Conservation (phyloP, 1,140 invertebrate genomes). For the Xylocopa sonorina region DNA sequence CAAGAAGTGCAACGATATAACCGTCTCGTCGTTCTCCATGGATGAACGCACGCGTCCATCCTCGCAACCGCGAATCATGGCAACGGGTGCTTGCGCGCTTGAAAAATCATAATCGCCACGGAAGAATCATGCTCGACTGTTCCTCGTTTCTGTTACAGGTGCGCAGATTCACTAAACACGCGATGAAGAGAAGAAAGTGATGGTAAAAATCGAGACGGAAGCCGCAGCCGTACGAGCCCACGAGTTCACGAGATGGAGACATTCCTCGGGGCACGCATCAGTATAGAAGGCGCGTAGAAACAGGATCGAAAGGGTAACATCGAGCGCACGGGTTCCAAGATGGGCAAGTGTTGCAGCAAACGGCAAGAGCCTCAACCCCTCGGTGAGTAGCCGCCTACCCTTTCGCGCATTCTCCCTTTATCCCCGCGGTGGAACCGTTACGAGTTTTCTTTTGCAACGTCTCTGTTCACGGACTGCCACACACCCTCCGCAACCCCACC, state of each 20-base stretch:
- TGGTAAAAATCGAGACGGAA: constrained; percentile 45
- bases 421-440: not conserved
- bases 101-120: not conserved
- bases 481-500: not conserved
- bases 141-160: constrained; percentile 53
- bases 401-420: not conserved
- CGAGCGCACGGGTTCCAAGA: constrained; percentile 77
- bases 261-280: constrained; percentile 62
- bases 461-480: too few species aligned
- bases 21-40: constrained; percentile 32
- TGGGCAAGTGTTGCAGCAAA: constrained; percentile 88
- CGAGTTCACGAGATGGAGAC: constrained; percentile 69
- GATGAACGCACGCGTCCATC: constrained; percentile 13
- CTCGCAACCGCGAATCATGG: constrained; percentile 28
- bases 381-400: constrained; percentile 71
- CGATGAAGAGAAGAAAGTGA: constrained; percentile 65
- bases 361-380: constrained; percentile 87
- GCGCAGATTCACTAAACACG: constrained; percentile 43
- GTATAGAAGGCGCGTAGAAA: constrained; percentile 52
- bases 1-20: not conserved
- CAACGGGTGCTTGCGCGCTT: constrained; percentile 17
- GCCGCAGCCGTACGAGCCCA: constrained; percentile 8
- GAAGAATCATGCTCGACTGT: constrained; percentile 39
- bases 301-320: constrained; percentile 49
- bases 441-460: constrained; percentile 16